Percentiles rank a stretch among this genome's conserved stretches.
These are phyloP conservation scores for Hippopotamus amphibius DNA, from an alignment of 2,113 vertebrate species.

Conservation along the genomic window DNA sequence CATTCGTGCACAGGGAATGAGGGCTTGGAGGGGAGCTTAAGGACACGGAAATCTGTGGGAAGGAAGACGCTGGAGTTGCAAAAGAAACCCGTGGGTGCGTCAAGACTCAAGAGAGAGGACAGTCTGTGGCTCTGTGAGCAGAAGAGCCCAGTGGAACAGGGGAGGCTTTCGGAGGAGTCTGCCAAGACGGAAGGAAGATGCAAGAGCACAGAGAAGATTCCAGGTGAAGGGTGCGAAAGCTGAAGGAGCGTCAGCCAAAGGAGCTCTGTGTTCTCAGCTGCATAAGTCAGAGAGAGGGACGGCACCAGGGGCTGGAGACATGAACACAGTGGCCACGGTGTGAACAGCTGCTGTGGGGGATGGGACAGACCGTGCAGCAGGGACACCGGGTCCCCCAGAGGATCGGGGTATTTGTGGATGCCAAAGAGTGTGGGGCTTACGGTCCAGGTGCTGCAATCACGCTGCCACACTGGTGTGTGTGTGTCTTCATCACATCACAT, in stretches of 20 bases:
- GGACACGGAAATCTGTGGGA: too few relatives aligned
- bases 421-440: fast-evolving
- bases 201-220: too few relatives aligned
- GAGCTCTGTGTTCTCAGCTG: neutral
- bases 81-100: neutral
- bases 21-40: fast-evolving
- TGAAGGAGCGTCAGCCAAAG: too few relatives aligned
- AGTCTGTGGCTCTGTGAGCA: neutral
- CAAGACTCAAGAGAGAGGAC: neutral
- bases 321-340: fast-evolving
- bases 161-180: too few relatives aligned
- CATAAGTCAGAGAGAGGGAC: neutral
- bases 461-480: fast-evolving
- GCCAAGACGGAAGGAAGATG: fast-evolving
- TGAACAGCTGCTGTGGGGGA: too few relatives aligned
- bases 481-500: fast-evolving
- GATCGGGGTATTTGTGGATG: fast-evolving
- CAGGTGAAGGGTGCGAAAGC: fast-evolving
- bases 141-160: neutral
- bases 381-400: fast-evolving
- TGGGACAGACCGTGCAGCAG: fast-evolving
- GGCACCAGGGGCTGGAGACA: fast-evolving
- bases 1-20: fast-evolving
- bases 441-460: fast-evolving
- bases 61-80: neutral